Evolutionary conservation across 1,140 invertebrate genomes (phyloP), one percentile per base, ranked within the genome.

Genomic region (Anagrus nilaparvatae): DNA sequence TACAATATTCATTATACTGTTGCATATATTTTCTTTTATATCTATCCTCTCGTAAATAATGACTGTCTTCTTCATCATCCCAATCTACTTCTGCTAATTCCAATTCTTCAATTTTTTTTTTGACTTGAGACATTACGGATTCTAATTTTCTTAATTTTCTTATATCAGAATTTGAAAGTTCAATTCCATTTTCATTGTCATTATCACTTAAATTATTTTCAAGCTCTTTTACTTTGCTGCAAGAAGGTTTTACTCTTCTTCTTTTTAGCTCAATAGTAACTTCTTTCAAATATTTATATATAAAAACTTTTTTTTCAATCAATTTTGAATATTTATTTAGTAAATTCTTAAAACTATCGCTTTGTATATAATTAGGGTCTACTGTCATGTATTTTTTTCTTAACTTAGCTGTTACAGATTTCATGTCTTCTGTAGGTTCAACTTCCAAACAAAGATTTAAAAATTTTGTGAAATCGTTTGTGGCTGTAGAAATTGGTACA

Each of bases 1-100:
- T 13, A 32, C 16, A 33, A 47, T 39, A 17, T 39, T 19, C 66
- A 19, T 61, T 58, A 49, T 70, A 73, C 12, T 72, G 43, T 46
- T 72, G 47, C 0, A 65, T 59, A 50, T 69, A 59, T 48, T 59
- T 58, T 43, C 60, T 56, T 40, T 73, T 72, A 34, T 62, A 78
- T 10, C 56, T 65, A 29, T 72, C 70, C 12, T 69, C 51, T 52
- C 70, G 61, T 10, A 77, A 56, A 54, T 72, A 79, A 31, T 54
- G 52, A 24, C 75, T 77, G 51, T 62, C 48, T 12, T 56, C 45
- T 4, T 68, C 59, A 4, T 66, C 56, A 9, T 67, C 53, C 24
- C 66, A 63, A 49, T 61, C 55, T 17, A 72, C 64, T 39, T 60
- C 61, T 28, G 52, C 46, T 14, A 65, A 55, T 42, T 68, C 65